Evolutionary conservation across 2,113 vertebrate genomes (phyloP).

Genomic region (Stictonetta naevosa): DNA sequence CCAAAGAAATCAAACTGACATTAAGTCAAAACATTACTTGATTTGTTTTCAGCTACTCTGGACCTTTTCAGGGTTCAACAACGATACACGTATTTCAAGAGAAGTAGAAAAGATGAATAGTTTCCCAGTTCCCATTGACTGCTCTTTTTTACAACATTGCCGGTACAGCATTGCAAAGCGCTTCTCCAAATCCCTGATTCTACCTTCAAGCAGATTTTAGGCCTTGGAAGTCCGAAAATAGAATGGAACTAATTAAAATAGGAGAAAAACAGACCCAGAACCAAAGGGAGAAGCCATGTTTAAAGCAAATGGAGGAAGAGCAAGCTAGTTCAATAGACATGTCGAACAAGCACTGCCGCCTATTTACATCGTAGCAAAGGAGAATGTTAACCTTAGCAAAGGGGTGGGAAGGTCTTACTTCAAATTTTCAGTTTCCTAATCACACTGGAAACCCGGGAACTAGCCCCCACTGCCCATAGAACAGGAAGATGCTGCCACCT

Average conservation of each 20-base stretch:
- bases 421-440: neutral
- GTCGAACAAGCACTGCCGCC: neutral
- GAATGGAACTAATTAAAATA: neutral
- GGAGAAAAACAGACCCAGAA: neutral
- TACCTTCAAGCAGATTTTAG: neutral
- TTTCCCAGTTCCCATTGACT: neutral
- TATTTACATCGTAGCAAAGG: neutral
- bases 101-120: neutral
- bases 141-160: neutral
- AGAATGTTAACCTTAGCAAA: neutral
- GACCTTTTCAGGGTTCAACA: neutral
- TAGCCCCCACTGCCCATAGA: neutral
- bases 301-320: neutral
- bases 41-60: neutral
- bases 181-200: neutral
- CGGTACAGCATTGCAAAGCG: neutral
- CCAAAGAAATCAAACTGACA: conserved; percentile 20
- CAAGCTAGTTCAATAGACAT: neutral
- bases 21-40: conserved; percentile 11
- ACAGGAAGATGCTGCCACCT: conserved; percentile 75
- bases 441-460: neutral
- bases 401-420: neutral
- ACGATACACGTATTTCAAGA: neutral
- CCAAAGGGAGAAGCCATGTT: neutral
- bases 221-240: neutral